phyloP scores from a whole-genome alignment of 92 coral and sea anemone genomes.

The Umimayanthus chanpuru region DNA sequence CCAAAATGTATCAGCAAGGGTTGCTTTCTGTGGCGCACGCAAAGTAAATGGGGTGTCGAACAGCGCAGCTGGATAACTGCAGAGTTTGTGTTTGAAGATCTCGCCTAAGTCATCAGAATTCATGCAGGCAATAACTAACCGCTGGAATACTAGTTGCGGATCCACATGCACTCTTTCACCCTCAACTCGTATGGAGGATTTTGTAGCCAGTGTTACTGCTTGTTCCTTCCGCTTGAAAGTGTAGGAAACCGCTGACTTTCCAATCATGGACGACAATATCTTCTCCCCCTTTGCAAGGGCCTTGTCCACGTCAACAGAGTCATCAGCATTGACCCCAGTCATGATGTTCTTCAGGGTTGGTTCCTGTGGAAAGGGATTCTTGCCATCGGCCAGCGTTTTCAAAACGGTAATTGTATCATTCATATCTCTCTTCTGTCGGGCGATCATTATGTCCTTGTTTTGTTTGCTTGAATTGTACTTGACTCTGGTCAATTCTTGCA shows the following conservation, averaged over 20 bases:
- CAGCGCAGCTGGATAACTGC: constrained; percentile 48
- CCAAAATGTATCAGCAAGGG: constrained; percentile 55
- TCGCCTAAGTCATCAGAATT: constrained; percentile 1
- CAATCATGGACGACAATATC: constrained; percentile 36
- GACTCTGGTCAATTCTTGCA: constrained; percentile 23
- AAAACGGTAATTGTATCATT: constrained; percentile 45
- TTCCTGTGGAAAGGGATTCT: constrained; percentile 39
- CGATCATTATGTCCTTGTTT: constrained; percentile 49
- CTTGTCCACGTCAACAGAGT: constrained; percentile 41
- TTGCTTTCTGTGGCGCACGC: constrained; percentile 34
- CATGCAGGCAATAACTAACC: constrained; percentile 27
- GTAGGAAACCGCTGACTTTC: constrained; percentile 7
- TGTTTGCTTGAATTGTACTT: constrained; percentile 36
- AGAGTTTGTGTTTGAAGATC: constrained; percentile 46
- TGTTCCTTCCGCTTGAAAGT: constrained; percentile 38
- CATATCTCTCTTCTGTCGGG: constrained; percentile 53
- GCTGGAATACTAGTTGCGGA: constrained; percentile 46
- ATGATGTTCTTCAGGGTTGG: constrained; percentile 51
- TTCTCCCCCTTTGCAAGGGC: constrained; percentile 19
- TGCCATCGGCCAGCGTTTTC: constrained; percentile 11
- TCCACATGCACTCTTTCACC: neutral
- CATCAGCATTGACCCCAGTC: constrained; percentile 56
- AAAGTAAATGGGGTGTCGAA: constrained; percentile 45
- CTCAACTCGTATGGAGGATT: constrained; percentile 41
- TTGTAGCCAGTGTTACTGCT: constrained; percentile 45